Evolutionary conservation across 2,888 invertebrate species (phyloP).

Genomic region (Hymenopus coronatus): DNA sequence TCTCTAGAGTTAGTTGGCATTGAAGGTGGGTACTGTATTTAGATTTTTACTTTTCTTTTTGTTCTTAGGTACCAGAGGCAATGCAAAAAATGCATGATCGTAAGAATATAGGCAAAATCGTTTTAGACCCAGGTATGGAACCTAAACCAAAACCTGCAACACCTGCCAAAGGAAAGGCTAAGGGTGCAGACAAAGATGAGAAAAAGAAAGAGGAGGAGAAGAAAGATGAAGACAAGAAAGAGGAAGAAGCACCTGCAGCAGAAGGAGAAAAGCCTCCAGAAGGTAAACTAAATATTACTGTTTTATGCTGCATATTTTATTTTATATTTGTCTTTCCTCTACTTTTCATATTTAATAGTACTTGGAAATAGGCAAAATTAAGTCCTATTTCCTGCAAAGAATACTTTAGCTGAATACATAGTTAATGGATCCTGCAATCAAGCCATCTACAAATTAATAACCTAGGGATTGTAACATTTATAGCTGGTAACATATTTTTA

Average conservation of each 20-base stretch:
- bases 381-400: too few relatives aligned
- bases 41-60: neutral
- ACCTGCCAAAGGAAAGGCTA: constrained; percentile 70
- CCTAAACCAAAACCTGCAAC: constrained; percentile 78
- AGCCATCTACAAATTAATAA: too few relatives aligned
- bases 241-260: constrained; percentile 43
- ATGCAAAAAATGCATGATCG: constrained; percentile 93
- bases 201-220: constrained; percentile 57
- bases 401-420: too few relatives aligned
- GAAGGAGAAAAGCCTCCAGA: constrained; percentile 21
- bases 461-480: too few relatives aligned
- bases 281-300: neutral
- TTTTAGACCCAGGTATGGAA: constrained; percentile 76
- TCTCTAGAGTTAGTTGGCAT: too few relatives aligned
- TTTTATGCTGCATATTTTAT: too few relatives aligned
- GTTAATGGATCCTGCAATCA: too few relatives aligned
- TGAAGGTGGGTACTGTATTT: too few relatives aligned
- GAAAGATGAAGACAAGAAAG: constrained; percentile 65
- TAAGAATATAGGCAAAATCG: constrained; percentile 85
- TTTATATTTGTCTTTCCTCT: too few relatives aligned
- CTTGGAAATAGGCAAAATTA: too few relatives aligned
- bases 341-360: too few relatives aligned
- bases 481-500: too few relatives aligned
- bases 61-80: constrained; percentile 71
- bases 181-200: constrained; percentile 54